Conservation (phyloP, 2,888 invertebrate species). For the Hydriomena furcata region DNA sequence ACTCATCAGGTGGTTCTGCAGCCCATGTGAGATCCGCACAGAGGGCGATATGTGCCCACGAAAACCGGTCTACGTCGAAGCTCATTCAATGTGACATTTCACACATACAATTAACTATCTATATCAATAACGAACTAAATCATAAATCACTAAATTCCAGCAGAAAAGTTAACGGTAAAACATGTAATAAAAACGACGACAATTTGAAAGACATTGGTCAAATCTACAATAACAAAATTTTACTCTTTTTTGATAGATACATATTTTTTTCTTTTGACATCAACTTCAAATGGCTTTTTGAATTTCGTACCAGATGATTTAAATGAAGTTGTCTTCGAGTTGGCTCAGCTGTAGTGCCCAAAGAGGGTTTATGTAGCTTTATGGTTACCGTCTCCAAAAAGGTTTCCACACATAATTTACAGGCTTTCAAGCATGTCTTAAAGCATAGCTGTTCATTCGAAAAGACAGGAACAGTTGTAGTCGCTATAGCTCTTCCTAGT, state of each 20-base stretch:
- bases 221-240: conserved; percentile 81
- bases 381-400: conserved; percentile 36
- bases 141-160: conserved; percentile 75
- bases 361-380: conserved; percentile 42
- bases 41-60: conserved; percentile 80
- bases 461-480: no score
- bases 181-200: conserved; percentile 77
- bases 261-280: conserved; percentile 34
- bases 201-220: conserved; percentile 80
- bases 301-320: conserved; percentile 64
- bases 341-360: conserved; percentile 52
- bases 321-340: conserved; percentile 71
- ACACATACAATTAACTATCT: conserved; percentile 72
- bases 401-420: no score
- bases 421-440: no score
- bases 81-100: conserved; percentile 82
- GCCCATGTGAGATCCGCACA: conserved; percentile 81
- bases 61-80: conserved; percentile 80
- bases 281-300: conserved; percentile 74
- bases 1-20: conserved; percentile 76
- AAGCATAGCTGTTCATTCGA: no score
- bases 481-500: no score
- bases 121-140: conserved; percentile 73
- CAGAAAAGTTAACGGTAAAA: conserved; percentile 76
- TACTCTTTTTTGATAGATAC: conserved; percentile 76